A percentile compares a stretch with the other conserved stretches of the same genome.
Evolutionary conservation across 2,797 vertebrate genomes (phyloP).

Genomic region (Paedocypris micromegethes): DNA sequence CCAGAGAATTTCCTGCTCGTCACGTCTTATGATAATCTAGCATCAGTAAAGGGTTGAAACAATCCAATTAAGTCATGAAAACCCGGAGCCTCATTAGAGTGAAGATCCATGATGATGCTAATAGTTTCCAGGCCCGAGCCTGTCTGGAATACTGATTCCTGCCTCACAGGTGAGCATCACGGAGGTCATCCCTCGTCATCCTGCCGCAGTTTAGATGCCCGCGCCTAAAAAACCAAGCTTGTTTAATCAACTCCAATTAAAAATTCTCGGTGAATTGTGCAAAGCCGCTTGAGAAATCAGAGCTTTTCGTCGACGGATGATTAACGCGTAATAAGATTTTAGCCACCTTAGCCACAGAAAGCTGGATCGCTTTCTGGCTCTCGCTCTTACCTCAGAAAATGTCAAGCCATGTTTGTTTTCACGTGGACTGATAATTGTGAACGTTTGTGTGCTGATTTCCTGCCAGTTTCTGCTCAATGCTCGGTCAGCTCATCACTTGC

Average conservation of each 20-base stretch:
- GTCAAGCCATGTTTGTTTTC: no score
- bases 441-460: no score
- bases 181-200: conserved; percentile 41
- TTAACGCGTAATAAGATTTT: conserved; percentile 38
- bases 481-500: no score
- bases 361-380: no score
- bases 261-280: conserved; percentile 27
- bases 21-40: conserved; percentile 79
- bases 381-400: no score
- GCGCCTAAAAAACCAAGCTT: conserved; percentile 11
- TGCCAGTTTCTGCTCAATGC: no score
- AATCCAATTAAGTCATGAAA: conserved; percentile 75
- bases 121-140: conserved; percentile 65
- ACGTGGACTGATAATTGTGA: no score
- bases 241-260: conserved; percentile 41
- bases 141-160: conserved; percentile 71
- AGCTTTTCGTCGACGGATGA: conserved; percentile 26
- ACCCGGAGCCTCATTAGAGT: conserved; percentile 71
- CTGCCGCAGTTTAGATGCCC: conserved; percentile 23
- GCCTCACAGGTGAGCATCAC: conserved; percentile 57
- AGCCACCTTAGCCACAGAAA: no score
- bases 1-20: conserved; percentile 75
- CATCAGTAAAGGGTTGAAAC: conserved; percentile 76
- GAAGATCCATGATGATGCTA: conserved; percentile 73
- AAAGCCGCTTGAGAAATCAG: conserved; percentile 35